phyloP scores from a whole-genome alignment of 1,140 invertebrate species.

The Agrypnia vestita region DNA sequence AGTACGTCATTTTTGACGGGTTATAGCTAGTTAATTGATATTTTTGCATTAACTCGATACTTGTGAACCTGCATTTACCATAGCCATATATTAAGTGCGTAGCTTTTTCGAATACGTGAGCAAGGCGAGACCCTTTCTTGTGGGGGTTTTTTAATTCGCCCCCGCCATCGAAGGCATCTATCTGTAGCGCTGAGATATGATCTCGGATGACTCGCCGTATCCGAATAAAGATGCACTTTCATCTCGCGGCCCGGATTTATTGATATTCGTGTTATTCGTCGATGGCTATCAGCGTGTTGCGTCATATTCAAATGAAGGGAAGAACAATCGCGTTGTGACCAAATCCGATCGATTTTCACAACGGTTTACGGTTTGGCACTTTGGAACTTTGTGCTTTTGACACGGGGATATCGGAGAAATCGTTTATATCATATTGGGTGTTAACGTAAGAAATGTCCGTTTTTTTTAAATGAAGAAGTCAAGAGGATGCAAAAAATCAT shows the following conservation, averaged over 20 bases:
- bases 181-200: not conserved
- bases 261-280: not conserved
- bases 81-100: not conserved
- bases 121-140: too few species aligned
- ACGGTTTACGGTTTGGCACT: not conserved
- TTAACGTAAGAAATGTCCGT: too few species aligned
- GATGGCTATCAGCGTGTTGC: not conserved
- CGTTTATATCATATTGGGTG: not conserved
- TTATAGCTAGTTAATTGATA: too few species aligned
- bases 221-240: slow-evolving; percentile 6
- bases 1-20: too few species aligned
- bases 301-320: slow-evolving; percentile 9
- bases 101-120: not conserved
- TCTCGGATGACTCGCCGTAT: slow-evolving; percentile 1
- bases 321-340: not conserved
- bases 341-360: not conserved
- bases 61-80: not conserved
- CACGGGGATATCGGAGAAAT: not conserved
- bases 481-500: too few species aligned
- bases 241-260: not conserved
- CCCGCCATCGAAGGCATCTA: not conserved
- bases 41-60: too few species aligned
- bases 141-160: not conserved
- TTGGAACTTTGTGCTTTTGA: not conserved
- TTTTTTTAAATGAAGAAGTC: too few species aligned